phyloP scores from a whole-genome alignment of 2,888 invertebrate species.

The Pyrrhosoma nymphula region DNA sequence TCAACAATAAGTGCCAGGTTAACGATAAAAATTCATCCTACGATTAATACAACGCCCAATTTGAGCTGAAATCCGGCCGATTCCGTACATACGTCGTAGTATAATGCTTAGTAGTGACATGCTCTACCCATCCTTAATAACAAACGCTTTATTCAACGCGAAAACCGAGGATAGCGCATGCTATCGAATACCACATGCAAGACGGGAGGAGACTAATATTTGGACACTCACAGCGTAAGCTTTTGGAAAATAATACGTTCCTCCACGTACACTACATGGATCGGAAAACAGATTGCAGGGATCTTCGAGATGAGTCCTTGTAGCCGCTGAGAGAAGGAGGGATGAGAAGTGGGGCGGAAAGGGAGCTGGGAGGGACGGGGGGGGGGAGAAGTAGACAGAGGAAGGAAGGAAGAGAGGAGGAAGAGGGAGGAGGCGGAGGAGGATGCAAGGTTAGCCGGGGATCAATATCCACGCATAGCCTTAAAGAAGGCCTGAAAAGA shows the following conservation, averaged over 20 bases:
- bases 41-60: neutral
- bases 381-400: neutral
- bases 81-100: no score
- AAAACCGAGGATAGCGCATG: neutral
- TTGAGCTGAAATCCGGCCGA: neutral
- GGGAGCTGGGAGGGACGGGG: neutral
- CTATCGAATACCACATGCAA: neutral
- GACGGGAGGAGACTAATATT: neutral
- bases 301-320: neutral
- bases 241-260: neutral
- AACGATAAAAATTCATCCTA: neutral
- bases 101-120: no score
- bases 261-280: neutral
- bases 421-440: neutral
- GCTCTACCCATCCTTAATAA: no score
- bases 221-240: neutral
- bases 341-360: neutral
- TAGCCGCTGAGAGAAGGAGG: neutral
- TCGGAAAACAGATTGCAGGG: neutral
- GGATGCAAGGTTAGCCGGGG: constrained; percentile 42
- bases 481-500: constrained; percentile 54
- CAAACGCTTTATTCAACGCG: neutral
- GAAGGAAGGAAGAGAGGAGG: neutral
- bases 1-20: no score
- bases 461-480: constrained; percentile 66